phyloP scores from a whole-genome alignment of 2,113 vertebrate species.

The Neoarius graeffei region DNA sequence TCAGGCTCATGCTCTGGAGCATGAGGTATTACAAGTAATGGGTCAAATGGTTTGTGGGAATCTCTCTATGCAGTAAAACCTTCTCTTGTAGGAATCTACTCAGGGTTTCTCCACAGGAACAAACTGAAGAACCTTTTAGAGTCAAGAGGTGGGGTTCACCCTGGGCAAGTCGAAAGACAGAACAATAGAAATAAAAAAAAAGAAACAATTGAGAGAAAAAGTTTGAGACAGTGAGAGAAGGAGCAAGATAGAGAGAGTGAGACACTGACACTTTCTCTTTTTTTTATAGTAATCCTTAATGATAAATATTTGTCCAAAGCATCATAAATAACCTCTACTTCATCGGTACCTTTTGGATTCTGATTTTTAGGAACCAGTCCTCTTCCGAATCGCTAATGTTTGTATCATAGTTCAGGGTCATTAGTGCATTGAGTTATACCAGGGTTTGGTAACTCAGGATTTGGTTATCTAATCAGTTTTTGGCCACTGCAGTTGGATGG shows the following conservation, averaged over 20 bases:
- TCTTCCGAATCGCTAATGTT: neutral
- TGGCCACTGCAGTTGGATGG: neutral
- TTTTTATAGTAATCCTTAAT: too few relatives aligned
- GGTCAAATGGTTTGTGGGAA: neutral
- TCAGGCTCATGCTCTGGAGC: slow-evolving; percentile 74
- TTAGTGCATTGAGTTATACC: neutral
- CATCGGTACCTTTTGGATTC: too few relatives aligned
- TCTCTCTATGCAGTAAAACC: too few relatives aligned
- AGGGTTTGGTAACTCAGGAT: neutral
- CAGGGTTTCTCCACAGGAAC: neutral
- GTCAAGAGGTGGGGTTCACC: neutral
- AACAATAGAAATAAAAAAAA: neutral
- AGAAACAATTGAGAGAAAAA: neutral
- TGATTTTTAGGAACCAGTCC: neutral
- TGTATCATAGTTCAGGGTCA: neutral
- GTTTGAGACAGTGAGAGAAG: neutral
- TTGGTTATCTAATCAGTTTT: neutral
- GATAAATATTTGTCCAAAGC: too few relatives aligned
- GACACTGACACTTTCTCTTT: too few relatives aligned
- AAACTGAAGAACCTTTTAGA: neutral
- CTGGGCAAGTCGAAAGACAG: neutral
- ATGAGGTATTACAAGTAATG: slow-evolving; percentile 67
- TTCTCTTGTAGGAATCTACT: neutral
- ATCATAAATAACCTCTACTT: neutral
- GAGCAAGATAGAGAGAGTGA: neutral